Conservation (phyloP, 2,888 invertebrate genomes). For the Junonia oenone region DNA sequence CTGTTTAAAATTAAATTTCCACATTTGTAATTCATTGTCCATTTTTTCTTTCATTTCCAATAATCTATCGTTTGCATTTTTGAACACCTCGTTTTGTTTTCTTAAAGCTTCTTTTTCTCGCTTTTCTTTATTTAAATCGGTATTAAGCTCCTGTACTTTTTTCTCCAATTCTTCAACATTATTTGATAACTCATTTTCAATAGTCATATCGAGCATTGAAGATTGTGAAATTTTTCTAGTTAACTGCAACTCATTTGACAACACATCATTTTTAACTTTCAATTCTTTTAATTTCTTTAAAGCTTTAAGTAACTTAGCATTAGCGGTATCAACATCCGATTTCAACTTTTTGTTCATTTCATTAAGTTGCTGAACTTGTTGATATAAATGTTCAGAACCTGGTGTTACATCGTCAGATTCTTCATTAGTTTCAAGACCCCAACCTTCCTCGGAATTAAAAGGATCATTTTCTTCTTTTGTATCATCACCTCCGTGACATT, state of each 20-base stretch:
- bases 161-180: conserved; percentile 84
- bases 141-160: conserved; percentile 78
- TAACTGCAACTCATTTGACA: conserved; percentile 75
- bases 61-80: conserved; percentile 87
- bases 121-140: conserved; percentile 80
- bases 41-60: conserved; percentile 90
- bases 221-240: conserved; percentile 74
- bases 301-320: conserved; percentile 87
- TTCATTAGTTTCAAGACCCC: conserved; percentile 60
- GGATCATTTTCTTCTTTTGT: conserved; percentile 47
- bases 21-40: conserved; percentile 86
- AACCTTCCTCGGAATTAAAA: conserved; percentile 68
- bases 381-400: conserved; percentile 78
- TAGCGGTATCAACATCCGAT: conserved; percentile 82
- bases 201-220: conserved; percentile 85
- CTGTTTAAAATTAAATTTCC: conserved; percentile 85
- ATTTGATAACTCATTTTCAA: conserved; percentile 88
- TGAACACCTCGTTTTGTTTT: conserved; percentile 86
- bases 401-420: conserved; percentile 50
- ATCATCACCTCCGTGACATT: conserved; percentile 57
- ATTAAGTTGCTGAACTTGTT: conserved; percentile 79
- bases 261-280: conserved; percentile 83
- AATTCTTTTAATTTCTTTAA: conserved; percentile 91
- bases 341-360: conserved; percentile 77
- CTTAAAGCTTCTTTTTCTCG: conserved; percentile 83